Percentiles rank a stretch among this genome's conserved stretches.
Evolutionary conservation across 2,113 vertebrate genomes (phyloP).

Genomic region (Pterocles orientalis): DNA sequence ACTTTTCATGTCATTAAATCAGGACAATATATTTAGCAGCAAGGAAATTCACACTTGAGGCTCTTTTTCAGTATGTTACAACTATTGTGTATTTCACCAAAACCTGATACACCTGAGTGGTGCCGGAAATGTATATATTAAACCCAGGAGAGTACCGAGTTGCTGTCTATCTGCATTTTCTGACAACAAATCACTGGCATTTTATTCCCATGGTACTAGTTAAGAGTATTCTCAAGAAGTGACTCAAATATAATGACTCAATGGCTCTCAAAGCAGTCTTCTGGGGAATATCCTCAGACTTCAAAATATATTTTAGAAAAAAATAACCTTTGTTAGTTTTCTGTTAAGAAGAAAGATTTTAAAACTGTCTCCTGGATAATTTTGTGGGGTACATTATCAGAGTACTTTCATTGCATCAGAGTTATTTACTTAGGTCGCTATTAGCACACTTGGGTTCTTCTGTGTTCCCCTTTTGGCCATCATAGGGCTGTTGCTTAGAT

Average conservation of each 20-base stretch:
- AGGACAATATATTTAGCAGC: constrained; percentile 8
- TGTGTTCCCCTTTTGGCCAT: background rate
- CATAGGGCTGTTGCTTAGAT: background rate
- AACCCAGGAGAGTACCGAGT: background rate
- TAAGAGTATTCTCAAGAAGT: background rate
- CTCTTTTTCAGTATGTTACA: background rate
- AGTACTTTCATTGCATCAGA: background rate
- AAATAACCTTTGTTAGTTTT: background rate
- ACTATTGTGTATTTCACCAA: background rate
- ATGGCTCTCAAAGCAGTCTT: background rate
- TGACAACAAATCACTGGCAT: background rate
- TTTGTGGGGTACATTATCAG: background rate
- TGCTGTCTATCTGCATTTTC: background rate
- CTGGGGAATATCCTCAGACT: background rate
- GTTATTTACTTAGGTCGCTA: background rate
- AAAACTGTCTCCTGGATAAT: background rate
- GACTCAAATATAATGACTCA: background rate
- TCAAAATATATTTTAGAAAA: background rate
- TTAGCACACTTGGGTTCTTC: background rate
- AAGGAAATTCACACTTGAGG: background rate
- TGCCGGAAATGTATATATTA: background rate
- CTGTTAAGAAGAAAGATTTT: background rate
- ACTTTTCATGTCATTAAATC: constrained; percentile 12
- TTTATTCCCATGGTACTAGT: background rate
- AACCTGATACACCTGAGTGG: background rate